Base-by-base conservation (phyloP, 2,113 vertebrate genomes). In the Vimba vimba region DNA sequence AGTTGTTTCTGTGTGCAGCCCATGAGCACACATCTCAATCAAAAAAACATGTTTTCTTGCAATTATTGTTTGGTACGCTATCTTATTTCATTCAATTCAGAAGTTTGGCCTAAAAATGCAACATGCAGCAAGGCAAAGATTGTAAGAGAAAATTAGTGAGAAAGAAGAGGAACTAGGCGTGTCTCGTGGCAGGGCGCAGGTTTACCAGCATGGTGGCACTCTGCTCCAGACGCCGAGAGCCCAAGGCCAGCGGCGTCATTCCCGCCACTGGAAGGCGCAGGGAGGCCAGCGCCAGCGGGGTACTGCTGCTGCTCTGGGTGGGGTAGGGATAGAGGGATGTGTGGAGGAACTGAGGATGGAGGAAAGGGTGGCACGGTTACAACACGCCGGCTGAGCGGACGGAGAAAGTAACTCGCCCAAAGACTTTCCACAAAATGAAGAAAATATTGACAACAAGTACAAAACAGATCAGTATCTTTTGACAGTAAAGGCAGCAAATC, bases 201-300 rank as follows among this genome's bases (percentile, higher is more conserved):
- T 93, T 98, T 97, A 98, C 97, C 97, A 97, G 96, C 95, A 97
- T 94, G 93, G 96, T 95, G 91, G 96, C 94, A 89, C 95, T 97
- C 95, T 96, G 96, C 95, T 97, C 96, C 95, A 97, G 95, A 92
- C 95, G 95, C 92, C 96, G 94, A 97, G 93, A 89, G 96, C 96
- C 96, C 96, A 95, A 92, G 94, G 96, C 82, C 95, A 97, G 95
- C 92, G 94, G 95, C 62, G 95, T 94, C 95, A 97, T 94, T 94
- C 95, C 97, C 91, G 96, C 96, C 95, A 97, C 94, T 92, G 95
- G 96, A 95, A 96, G 95, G 94, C 96, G 96, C 94, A 97, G 95
- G 95, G 96, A 97, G 96, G 96, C 95, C 93, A 97, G 94, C 95
- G 97, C 97, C 97, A 97, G 94, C 91, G 96, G 96, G 93, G 95